A percentile compares a stretch with the other conserved stretches of the same genome.
These are phyloP conservation scores for Apogon talboti DNA, from an alignment of 2,797 vertebrate species.

Conservation along the genomic window DNA sequence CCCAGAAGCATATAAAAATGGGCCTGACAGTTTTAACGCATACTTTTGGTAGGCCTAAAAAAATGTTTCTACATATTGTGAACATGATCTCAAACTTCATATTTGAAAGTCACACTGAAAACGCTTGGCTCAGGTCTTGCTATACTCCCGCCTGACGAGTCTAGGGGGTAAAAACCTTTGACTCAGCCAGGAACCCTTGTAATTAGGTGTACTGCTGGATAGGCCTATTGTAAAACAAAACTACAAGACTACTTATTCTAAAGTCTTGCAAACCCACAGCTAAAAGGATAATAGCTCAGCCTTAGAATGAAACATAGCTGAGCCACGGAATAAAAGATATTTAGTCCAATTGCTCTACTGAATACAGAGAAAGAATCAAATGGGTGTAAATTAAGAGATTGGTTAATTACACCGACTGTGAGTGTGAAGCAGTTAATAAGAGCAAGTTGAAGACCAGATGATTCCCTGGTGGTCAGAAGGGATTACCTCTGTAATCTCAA, in stretches of 20 bases:
- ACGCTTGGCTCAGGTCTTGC: conserved; percentile 17
- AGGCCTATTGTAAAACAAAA: conserved; percentile 79
- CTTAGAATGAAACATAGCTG: conserved; percentile 79
- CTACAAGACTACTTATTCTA: conserved; percentile 77
- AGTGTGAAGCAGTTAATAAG: conserved; percentile 88
- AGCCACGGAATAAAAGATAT: conserved; percentile 80
- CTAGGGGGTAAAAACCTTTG: conserved; percentile 39
- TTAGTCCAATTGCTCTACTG: conserved; percentile 74
- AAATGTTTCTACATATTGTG: conserved; percentile 9
- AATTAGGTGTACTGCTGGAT: conserved; percentile 72
- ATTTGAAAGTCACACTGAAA: conserved; percentile 28
- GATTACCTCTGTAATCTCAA: conserved; percentile 90
- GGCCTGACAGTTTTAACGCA: too few relatives aligned
- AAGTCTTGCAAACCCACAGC: conserved; percentile 79
- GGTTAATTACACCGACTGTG: conserved; percentile 79
- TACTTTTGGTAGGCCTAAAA: conserved; percentile 1
- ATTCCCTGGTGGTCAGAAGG: conserved; percentile 83
- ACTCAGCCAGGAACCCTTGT: conserved; percentile 69
- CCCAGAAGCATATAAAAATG: too few relatives aligned
- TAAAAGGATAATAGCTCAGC: conserved; percentile 82
- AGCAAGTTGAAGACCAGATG: conserved; percentile 81
- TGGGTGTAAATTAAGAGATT: conserved; percentile 79
- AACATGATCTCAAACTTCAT: conserved; percentile 25
- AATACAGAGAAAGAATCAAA: conserved; percentile 81
- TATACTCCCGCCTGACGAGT: conserved; percentile 32